Evolutionary conservation across 2,888 invertebrate species (phyloP), one percentile per base, ranked within the genome.

Genomic region (Schizotus pectinicornis): DNA sequence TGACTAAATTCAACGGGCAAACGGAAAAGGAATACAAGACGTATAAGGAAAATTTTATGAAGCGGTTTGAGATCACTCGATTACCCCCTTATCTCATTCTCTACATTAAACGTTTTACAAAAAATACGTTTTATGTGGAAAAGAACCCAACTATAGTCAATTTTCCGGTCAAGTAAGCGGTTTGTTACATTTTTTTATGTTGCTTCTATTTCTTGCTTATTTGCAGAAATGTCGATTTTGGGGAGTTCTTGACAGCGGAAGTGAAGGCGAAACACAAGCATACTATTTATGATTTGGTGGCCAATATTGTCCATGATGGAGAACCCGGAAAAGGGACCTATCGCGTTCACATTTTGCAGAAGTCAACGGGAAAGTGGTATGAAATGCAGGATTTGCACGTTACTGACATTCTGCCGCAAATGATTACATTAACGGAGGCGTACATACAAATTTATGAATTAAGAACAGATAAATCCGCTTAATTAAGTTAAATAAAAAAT

Each of bases 91-190:
- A 94, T 80, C 86, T 98, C 52, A 98, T 99, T 72, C 81, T 99
- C 51, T 98, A 96, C 73, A 95, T 98, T 63, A 98, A 98, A 81
- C 85, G 99, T 63, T 99, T 99, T 79, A 98, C 97, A 0, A 99
- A 97, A 81, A 99, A 99, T 77, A 97, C 96, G 5, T 99, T 98
- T 81, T 99, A 97, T 74, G 87, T 97, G 11, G 99, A 99, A 79
- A 99, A 99, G 81, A 99, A 99, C 83, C 98, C 98, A 1, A 99
- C 99, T 0, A 99, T 99, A 74, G 98, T 99, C 1, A 99, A 99
- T 79, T 99, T 99, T 78, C 99, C 99, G 2, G 95, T 99, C 59
- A 97, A 95, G 95, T 97, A 83, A 88, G 91, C 31, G 14, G 43
- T 46, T 53, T 34, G 31, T 31, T 49, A 57, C 6, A 35, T 35